Base-by-base conservation (phyloP, 2,797 vertebrate species). In the Tangara arthus region DNA sequence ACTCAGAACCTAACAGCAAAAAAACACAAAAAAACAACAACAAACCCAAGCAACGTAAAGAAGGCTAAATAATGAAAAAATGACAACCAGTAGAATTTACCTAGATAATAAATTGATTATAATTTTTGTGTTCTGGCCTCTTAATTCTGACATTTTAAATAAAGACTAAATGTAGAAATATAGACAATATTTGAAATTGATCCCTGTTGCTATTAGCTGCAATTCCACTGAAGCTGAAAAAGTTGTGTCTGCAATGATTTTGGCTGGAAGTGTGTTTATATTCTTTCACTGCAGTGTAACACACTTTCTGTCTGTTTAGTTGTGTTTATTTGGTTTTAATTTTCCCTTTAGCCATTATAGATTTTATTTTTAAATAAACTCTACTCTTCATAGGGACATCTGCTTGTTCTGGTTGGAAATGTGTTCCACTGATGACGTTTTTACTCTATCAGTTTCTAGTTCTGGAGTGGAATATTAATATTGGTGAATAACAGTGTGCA, bases 391-490 rank as follows among this genome's bases (percentile, higher is more conserved):
- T 41, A 56, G 6, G 30, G 50, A 68, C 16, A 88, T 75, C 47
- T 89, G 37, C 68, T 91, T 89, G 41, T 76, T 93, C 41, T 69
- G 4, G 2, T 35, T 84, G 34, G 23, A 41, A 84, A 23, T 66
- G 5, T 70, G 19, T 79, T 41, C 47, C 22, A 78, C 9, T 60
- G 83, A 87, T 53, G 60, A 46, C 16, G 21, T 55, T 91, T 93
- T 93, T 87, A 70, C 8, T 84, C 23, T 34, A 30, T 89, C 47
- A 66, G 19, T 82, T 91, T 84, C 44, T 39, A 75, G 32, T 75
- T 89, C 75, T 87, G 71, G 59, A 86, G 32, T 50, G 8, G 76
- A 90, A 86, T 88, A 84, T 92, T 68, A 94, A 87, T 76, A 61
- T 70, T 81, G 64, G 42, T 0, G 0, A 80, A 82, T 55, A 71